Base-by-base conservation (phyloP, 2,888 invertebrate species). In the Crematogaster levior region DNA sequence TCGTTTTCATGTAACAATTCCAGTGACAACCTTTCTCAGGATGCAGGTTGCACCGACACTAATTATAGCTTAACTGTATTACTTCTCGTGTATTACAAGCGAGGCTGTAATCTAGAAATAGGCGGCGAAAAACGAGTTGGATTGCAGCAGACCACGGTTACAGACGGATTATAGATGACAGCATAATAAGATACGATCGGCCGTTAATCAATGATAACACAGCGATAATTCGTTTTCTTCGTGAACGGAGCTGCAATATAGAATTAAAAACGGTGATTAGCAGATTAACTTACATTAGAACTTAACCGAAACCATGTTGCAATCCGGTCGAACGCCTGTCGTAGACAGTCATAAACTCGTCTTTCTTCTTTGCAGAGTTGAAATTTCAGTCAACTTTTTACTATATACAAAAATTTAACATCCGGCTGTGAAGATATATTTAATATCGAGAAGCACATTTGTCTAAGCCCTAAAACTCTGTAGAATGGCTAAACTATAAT, bases 241-340 rank as follows among this genome's bases (percentile, higher is more conserved):
- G 15, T 53, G 9, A 21, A n/a, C 9, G 12, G 1, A 61, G n/a
- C 24, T n/a, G 18, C 12, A 51, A 40, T 30, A 5, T 9, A 34
- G 9, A 37, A 65, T 40, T 24, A 65, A 65, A 75, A 75, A 75
- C n/a, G 48, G 48, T 24, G 18, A 53, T 53, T 70, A 46, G 27
- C 27, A 27, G 15, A 40, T 27, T 24, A 27, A 56, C 12, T 63
- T 34, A 34, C 7, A 21, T 15, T 15, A 10, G 9, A n/a, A n/a
- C n/a, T n/a, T 40, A 30, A 53, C 2, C 15, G n/a, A 40, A 37
- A 74, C 18, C 1, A 34, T 21, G 5, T 60, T 27, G 27, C n/a
- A 34, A 37, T 0, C 6, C 27, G 21, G 34, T 7, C 1, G 7
- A 70, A 70, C 15, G 27, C n/a, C 46, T 48, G n/a, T 6, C 30